Evolutionary conservation across 2,113 vertebrate species (phyloP).

Genomic region (Notothenia rossii): DNA sequence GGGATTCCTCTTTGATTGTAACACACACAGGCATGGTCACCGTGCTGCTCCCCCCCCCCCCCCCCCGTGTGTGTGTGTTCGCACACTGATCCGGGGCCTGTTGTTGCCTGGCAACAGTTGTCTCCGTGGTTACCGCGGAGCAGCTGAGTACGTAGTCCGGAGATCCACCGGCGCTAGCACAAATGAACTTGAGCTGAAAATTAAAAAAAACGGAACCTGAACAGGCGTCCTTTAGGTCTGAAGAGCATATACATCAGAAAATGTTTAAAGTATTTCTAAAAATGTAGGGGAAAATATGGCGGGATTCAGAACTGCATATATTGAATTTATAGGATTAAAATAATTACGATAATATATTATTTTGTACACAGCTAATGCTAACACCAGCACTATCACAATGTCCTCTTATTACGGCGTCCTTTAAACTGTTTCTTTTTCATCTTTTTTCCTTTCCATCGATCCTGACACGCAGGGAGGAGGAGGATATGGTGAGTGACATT

Average conservation of each 20-base stretch:
- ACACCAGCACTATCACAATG: no score
- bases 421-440: slow-evolving; percentile 21
- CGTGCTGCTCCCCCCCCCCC: slow-evolving; percentile 57
- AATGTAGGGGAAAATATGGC: no score
- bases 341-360: no score
- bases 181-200: slow-evolving; percentile 75
- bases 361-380: no score
- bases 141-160: slow-evolving; percentile 78
- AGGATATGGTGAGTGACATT: slow-evolving; percentile 93
- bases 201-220: slow-evolving; percentile 49
- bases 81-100: slow-evolving; percentile 76
- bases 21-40: slow-evolving; percentile 42
- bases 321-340: no score
- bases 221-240: slow-evolving; percentile 44
- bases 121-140: slow-evolving; percentile 84
- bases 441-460: slow-evolving; percentile 42
- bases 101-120: slow-evolving; percentile 86
- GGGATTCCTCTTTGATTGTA: slow-evolving; percentile 67
- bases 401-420: slow-evolving; percentile 11
- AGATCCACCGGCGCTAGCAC: slow-evolving; percentile 72
- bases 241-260: no score
- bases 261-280: no score
- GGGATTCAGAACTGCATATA: no score
- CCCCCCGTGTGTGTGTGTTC: slow-evolving; percentile 37
- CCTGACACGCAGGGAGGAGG: slow-evolving; percentile 88